phyloP scores from a whole-genome alignment of 2,797 vertebrate species.

The Gouania willdenowi region DNA sequence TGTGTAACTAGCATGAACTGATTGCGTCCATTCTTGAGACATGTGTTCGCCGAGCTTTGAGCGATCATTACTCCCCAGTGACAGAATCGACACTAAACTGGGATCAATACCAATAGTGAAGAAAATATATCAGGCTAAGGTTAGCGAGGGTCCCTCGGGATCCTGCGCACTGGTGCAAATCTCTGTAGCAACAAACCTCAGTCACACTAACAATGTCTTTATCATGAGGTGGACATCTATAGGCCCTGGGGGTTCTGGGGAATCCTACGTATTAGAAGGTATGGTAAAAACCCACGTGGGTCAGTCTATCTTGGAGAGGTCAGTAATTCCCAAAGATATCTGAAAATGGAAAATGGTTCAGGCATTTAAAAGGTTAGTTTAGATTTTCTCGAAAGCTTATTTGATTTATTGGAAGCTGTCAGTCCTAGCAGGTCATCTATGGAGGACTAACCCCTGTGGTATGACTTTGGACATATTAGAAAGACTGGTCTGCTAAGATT shows the following conservation, averaged over 20 bases:
- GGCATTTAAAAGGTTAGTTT: conserved; percentile 34
- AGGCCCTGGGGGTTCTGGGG: conserved; percentile 7
- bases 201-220: conserved; percentile 55
- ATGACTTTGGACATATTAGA: conserved; percentile 7
- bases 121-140: conserved; percentile 50
- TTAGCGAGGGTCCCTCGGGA: conserved; percentile 34
- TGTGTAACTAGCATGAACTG: too few relatives aligned
- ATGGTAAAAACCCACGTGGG: conserved; percentile 16
- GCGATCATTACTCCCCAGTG: conserved; percentile 55
- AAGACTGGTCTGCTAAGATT: conserved; percentile 20
- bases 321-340: conserved; percentile 23
- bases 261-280: conserved; percentile 12
- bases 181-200: conserved; percentile 50
- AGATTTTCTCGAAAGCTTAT: conserved; percentile 23
- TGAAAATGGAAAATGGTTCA: conserved; percentile 27
- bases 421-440: conserved; percentile 17
- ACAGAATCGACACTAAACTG: conserved; percentile 47
- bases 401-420: conserved; percentile 33
- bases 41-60: conserved; percentile 18
- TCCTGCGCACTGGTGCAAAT: conserved; percentile 25
- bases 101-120: conserved; percentile 60
- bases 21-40: conserved; percentile 2
- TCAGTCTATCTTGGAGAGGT: conserved; percentile 27
- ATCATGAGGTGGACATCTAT: conserved; percentile 43
- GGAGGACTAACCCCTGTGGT: conserved; percentile 30